Evolutionary conservation across 1,140 invertebrate species (phyloP).

Genomic region (Adelges cooleyi): DNA sequence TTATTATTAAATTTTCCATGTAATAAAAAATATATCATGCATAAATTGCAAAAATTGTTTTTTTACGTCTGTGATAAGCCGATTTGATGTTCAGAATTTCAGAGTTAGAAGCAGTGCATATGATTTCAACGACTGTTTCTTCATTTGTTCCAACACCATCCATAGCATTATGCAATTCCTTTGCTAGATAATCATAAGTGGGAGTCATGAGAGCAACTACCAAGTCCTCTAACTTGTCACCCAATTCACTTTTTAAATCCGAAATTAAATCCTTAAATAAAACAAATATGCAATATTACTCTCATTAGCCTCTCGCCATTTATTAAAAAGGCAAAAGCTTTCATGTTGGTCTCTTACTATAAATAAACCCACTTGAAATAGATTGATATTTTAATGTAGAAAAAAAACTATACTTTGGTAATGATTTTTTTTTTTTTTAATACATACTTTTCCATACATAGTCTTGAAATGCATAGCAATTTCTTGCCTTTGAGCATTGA

Average conservation of each 20-base stretch:
- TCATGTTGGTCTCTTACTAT: too few relatives aligned
- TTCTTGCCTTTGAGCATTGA: slow-evolving; percentile 61
- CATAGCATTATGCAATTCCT: slow-evolving; percentile 75
- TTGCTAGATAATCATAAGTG: slow-evolving; percentile 73
- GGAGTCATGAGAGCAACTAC: slow-evolving; percentile 80
- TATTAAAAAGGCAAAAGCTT: too few relatives aligned
- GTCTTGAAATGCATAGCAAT: slow-evolving; percentile 62
- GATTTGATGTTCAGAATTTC: slow-evolving; percentile 72
- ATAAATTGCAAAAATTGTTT: too few relatives aligned
- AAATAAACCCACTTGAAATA: too few relatives aligned
- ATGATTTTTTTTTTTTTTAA: not conserved
- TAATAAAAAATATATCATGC: too few relatives aligned
- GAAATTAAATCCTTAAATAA: slow-evolving; percentile 67
- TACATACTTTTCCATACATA: slow-evolving; percentile 64
- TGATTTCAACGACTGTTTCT: slow-evolving; percentile 72
- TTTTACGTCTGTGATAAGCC: slow-evolving; percentile 68
- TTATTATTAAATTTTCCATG: too few relatives aligned
- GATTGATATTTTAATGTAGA: too few relatives aligned
- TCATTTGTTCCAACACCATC: slow-evolving; percentile 73
- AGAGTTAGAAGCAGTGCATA: slow-evolving; percentile 76
- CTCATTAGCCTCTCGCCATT: too few relatives aligned
- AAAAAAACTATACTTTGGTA: too few relatives aligned
- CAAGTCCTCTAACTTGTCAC: slow-evolving; percentile 81
- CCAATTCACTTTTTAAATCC: slow-evolving; percentile 80
- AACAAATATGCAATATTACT: too few relatives aligned